Evolutionary conservation across 2,113 vertebrate genomes (phyloP).

Genomic region (Manacus vitellinus): DNA sequence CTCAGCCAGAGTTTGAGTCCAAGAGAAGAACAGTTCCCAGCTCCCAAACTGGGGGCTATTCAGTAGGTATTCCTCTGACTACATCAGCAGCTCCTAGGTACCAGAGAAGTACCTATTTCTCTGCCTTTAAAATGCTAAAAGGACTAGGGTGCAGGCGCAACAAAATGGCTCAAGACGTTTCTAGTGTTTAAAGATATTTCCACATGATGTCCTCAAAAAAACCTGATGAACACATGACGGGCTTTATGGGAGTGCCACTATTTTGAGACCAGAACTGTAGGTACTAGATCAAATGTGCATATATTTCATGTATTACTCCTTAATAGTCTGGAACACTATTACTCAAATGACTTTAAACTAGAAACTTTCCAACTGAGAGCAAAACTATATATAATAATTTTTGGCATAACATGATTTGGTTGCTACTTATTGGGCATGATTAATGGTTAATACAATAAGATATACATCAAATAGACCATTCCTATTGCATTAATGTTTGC

Average conservation of each 20-base stretch:
- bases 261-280: background rate
- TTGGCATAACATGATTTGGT: background rate
- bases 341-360: background rate
- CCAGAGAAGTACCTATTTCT: background rate
- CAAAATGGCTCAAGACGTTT: background rate
- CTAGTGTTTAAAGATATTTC: background rate
- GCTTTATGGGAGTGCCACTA: background rate
- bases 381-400: background rate
- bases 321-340: background rate
- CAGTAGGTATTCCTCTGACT: background rate
- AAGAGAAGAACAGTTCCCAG: background rate
- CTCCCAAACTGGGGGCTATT: background rate
- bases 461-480: constrained; percentile 42
- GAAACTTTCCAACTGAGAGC: background rate
- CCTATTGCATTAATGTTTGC: constrained; percentile 35
- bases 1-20: background rate
- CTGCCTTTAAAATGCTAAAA: background rate
- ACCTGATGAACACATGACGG: background rate
- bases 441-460: constrained; percentile 45
- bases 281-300: background rate
- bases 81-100: fast-evolving
- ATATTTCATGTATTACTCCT: background rate
- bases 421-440: constrained; percentile 2
- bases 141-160: background rate
- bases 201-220: background rate